Conservation (phyloP, 1,140 invertebrate species). For the Goniozus legneri region DNA sequence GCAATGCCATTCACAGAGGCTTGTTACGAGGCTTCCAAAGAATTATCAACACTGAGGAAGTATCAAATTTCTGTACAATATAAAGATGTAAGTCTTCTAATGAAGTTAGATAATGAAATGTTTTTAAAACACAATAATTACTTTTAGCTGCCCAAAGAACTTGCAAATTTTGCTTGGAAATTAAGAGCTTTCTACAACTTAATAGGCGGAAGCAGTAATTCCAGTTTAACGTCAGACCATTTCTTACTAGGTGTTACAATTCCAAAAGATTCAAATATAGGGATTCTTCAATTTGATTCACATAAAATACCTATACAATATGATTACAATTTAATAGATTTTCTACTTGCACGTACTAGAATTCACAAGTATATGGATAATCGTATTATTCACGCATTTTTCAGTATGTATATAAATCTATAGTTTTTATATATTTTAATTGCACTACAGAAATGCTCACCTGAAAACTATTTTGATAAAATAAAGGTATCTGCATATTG, state of each 20-base stretch:
- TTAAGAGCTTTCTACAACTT: constrained; percentile 38
- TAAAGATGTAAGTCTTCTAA: constrained; percentile 38
- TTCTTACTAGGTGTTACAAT: constrained; percentile 33
- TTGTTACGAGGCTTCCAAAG: constrained; percentile 45
- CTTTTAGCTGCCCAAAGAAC: constrained; percentile 36
- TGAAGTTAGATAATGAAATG: constrained; percentile 3
- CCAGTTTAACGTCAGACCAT: constrained; percentile 21
- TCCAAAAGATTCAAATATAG: constrained; percentile 34
- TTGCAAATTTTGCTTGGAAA: constrained; percentile 31
- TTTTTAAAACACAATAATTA: constrained; percentile 8
- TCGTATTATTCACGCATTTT: constrained; percentile 32
- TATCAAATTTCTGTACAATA: constrained; percentile 36
- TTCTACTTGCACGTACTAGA: constrained; percentile 39
- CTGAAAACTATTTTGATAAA: constrained; percentile 11
- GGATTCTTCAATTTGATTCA: constrained; percentile 35
- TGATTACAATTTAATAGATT: constrained; percentile 35
- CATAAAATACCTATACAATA: constrained; percentile 33
- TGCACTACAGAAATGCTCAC: constrained; percentile 4
- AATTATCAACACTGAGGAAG: constrained; percentile 46
- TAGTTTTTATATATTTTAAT: constrained; percentile 3
- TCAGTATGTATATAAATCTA: constrained; percentile 31
- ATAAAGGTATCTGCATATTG: constrained; percentile 43
- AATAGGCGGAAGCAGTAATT: constrained; percentile 30
- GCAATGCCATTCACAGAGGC: constrained; percentile 41
- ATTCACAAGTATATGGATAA: constrained; percentile 44